These are phyloP conservation scores for Stenodema calcarata DNA, from an alignment of 2,888 invertebrate genomes.

Conservation along the genomic window DNA sequence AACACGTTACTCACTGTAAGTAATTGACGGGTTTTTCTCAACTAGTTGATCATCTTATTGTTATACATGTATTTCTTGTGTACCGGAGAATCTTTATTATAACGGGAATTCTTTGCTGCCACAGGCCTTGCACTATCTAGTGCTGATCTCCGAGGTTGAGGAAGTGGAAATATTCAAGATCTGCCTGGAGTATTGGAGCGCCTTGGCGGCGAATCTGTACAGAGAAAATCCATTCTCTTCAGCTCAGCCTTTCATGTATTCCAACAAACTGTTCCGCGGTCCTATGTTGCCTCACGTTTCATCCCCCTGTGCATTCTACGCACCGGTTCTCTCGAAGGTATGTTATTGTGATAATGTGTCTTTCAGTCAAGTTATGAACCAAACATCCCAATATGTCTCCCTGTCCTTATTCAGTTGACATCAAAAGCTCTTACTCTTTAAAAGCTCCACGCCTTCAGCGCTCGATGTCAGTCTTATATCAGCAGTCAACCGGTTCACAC, in stretches of 20 bases:
- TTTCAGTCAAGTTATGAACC: too few species aligned
- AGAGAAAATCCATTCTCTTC: conserved; percentile 67
- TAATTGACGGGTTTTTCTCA: not conserved
- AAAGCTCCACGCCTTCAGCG: too few species aligned
- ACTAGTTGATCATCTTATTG: not conserved
- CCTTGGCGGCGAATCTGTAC: conserved; percentile 89
- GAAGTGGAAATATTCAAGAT: conserved; percentile 99
- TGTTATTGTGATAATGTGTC: not conserved
- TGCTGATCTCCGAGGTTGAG: conserved; percentile 95
- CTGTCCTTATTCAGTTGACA: too few species aligned
- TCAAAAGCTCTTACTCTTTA: too few species aligned
- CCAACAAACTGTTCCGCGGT: conserved; percentile 4
- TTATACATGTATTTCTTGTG: not conserved
- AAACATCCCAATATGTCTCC: too few species aligned
- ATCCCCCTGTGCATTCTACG: conserved; percentile 64
- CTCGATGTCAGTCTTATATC: too few species aligned
- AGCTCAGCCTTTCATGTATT: not conserved
- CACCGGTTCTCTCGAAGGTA: conserved; percentile 78
- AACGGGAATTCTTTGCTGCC: conserved; percentile 41
- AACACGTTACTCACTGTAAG: conserved; percentile 71
- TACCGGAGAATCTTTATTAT: not conserved
- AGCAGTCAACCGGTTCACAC: too few species aligned
- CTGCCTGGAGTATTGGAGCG: conserved; percentile 98
- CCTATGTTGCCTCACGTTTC: not conserved
- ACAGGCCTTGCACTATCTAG: conserved; percentile 80